Base-by-base conservation (phyloP, 2,113 vertebrate species). In the Ursus arctos region DNA sequence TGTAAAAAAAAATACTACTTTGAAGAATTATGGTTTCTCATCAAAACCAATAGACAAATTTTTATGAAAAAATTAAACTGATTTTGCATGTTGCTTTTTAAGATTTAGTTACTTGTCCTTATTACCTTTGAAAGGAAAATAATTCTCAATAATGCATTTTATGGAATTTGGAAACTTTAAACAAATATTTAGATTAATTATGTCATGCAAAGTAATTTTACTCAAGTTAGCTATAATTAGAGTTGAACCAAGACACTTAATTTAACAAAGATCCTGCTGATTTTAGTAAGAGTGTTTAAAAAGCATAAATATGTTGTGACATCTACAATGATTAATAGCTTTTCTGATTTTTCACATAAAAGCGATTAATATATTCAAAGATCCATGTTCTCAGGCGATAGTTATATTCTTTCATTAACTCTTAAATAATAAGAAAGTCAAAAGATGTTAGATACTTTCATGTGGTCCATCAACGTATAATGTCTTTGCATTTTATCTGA, bases 401-500 rank as follows among this genome's bases (percentile, higher is more conserved):
- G n/a, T 8, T 47, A 47, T 51, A 95, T 26, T 77, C 85, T 8
- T 76, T 67, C 15, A 22, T 88, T 36, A 97, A 95, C 47, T 96
- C 6, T 95, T 88, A 10, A 3, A 40, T n/a, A 40, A 69, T 67
- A 97, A 55, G 28, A 1, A 91, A 86, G 1, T 53, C 1, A 93
- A 93, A 81, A 53, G 14, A 63, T 53, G 55, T 67, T 82, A 84
- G 7, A 43, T 61, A 76, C 4, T n/a, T 85, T 67, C n/a, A 72
- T 36, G 12, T 65, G 47, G 16, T 43, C 12, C 19, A 76, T 24
- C 71, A 57, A n/a, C 22, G 24, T 22, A 63, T 74, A 86, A 61
- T 76, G 67, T 96, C 2, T 76, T 94, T 79, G 24, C n/a, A 87
- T 91, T 96, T 96, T 97, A 80, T 93, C 53, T 93, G 47, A n/a